Evolutionary conservation across 2,797 vertebrate species (phyloP).

Genomic region (Anguilla marmorata): DNA sequence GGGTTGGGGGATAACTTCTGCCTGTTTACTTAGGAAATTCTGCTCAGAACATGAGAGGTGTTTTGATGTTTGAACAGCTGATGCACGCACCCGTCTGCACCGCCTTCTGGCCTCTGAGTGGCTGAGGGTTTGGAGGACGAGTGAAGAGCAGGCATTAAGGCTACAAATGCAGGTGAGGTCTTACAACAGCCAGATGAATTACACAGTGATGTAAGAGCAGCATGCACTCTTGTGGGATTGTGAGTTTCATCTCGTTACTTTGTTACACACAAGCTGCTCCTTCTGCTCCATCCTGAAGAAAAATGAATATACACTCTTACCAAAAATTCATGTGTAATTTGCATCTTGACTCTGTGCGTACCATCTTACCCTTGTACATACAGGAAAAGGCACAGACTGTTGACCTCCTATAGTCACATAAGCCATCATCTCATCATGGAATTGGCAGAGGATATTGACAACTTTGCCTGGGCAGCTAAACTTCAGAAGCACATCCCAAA

Average conservation of each 20-base stretch:
- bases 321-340: too few relatives aligned
- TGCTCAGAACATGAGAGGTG: slow-evolving; percentile 48
- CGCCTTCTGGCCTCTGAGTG: neutral
- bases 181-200: too few relatives aligned
- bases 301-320: too few relatives aligned
- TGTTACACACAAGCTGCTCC: too few relatives aligned
- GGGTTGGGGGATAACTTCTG: slow-evolving; percentile 56
- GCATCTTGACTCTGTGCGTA: too few relatives aligned
- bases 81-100: slow-evolving; percentile 50
- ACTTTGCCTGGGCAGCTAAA: slow-evolving; percentile 32
- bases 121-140: too few relatives aligned
- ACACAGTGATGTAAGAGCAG: too few relatives aligned
- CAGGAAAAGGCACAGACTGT: slow-evolving; percentile 12
- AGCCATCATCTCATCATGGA: slow-evolving; percentile 36
- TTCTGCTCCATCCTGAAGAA: too few relatives aligned
- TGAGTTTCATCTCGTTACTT: too few relatives aligned
- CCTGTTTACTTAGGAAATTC: slow-evolving; percentile 63
- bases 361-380: slow-evolving; percentile 22
- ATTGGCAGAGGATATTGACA: slow-evolving; percentile 31
- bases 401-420: slow-evolving; percentile 31
- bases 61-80: slow-evolving; percentile 51
- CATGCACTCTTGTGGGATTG: too few relatives aligned
- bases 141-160: too few relatives aligned
- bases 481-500: slow-evolving; percentile 27
- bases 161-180: too few relatives aligned